Evolutionary conservation across 2,797 vertebrate genomes (phyloP).

Genomic region (Nyctalus aviator): DNA sequence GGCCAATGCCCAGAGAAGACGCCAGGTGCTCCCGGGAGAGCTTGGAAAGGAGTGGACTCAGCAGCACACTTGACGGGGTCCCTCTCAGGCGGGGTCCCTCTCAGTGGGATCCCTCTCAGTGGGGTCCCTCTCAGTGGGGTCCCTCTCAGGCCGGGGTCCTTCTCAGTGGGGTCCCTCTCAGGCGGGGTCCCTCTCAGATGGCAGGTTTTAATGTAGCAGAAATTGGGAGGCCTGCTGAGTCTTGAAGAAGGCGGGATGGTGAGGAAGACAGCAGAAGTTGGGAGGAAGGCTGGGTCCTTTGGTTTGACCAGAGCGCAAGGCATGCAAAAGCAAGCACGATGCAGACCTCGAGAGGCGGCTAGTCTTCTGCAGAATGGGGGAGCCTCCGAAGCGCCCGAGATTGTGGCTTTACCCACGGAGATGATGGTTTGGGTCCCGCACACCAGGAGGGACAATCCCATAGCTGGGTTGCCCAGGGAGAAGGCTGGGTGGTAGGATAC

Average conservation of each 20-base stretch:
- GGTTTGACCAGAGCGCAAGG: accelerated
- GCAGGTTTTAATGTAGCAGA: neutral
- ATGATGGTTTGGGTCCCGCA: too few species aligned
- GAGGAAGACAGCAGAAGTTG: neutral
- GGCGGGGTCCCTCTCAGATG: too few species aligned
- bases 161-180: too few species aligned
- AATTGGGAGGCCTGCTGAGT: accelerated
- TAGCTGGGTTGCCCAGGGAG: neutral
- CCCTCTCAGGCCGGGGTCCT: too few species aligned
- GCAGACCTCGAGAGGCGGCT: accelerated
- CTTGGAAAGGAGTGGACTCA: neutral
- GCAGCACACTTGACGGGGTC: accelerated
- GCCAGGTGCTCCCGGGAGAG: accelerated
- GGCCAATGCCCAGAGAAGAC: accelerated
- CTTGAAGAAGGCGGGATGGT: neutral
- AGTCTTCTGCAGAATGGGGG: neutral
- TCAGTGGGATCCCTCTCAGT: too few species aligned
- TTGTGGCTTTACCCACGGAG: neutral
- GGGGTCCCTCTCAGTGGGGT: too few species aligned
- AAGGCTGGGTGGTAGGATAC: neutral
- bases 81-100: too few species aligned
- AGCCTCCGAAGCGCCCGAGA: neutral
- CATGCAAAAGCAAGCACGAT: accelerated
- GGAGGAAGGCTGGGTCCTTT: neutral
- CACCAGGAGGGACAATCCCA: neutral